Percentiles rank a stretch among this genome's conserved stretches.
Conservation (phyloP, 2,888 invertebrate species). For the Dusona sp. region DNA sequence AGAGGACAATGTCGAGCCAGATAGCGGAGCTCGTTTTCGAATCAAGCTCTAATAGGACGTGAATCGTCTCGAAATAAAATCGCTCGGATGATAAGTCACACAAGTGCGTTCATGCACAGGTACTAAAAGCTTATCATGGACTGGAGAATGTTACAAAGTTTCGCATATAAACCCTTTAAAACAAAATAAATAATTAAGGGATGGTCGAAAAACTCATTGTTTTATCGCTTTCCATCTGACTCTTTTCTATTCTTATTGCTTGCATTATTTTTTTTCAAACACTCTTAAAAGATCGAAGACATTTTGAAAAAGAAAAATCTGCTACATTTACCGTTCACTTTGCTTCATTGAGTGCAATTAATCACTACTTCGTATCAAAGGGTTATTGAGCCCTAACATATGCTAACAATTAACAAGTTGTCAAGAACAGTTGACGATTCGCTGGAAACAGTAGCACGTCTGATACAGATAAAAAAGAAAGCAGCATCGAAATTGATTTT, state of each 20-base stretch:
- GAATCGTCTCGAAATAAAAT: slow-evolving; percentile 38
- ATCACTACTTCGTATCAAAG: too few species aligned
- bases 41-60: slow-evolving; percentile 31
- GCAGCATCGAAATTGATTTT: too few species aligned
- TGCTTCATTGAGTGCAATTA: too few species aligned
- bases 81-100: neutral
- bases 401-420: too few species aligned
- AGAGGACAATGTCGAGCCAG: slow-evolving; percentile 19
- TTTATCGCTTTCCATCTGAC: neutral
- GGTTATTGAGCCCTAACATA: too few species aligned
- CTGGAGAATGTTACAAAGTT: neutral
- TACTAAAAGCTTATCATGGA: neutral
- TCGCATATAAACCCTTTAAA: neutral
- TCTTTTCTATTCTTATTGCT: neutral
- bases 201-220: neutral
- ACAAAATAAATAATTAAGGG: neutral
- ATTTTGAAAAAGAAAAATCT: too few species aligned
- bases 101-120: neutral
- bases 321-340: too few species aligned
- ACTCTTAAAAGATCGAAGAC: too few species aligned
- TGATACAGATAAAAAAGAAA: too few species aligned
- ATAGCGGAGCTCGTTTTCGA: slow-evolving; percentile 29
- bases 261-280: neutral
- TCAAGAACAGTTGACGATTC: too few species aligned
- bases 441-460: too few species aligned